These are phyloP conservation scores for Andrena minutula DNA, from an alignment of 2,888 invertebrate genomes.

Conservation along the genomic window DNA sequence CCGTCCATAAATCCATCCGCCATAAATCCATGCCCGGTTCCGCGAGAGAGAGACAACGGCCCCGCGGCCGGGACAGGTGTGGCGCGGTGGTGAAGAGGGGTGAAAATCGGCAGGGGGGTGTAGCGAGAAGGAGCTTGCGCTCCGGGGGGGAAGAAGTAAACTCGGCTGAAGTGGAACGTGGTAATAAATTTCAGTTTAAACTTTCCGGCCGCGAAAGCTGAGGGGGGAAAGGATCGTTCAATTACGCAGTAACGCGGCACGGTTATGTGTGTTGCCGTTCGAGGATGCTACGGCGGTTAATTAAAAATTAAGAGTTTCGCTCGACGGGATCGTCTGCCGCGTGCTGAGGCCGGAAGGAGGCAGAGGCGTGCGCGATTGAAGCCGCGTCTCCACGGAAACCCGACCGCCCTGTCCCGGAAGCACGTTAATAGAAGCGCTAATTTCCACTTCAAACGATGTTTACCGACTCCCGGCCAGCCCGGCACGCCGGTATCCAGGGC, in stretches of 20 bases:
- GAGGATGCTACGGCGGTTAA: constrained; percentile 61
- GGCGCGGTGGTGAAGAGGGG: constrained; percentile 1
- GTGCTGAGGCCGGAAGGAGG: neutral
- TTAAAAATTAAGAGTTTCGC: constrained; percentile 74
- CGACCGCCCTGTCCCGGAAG: constrained; percentile 30
- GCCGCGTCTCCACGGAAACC: constrained; percentile 47
- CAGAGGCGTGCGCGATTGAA: constrained; percentile 34
- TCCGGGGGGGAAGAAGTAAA: constrained; percentile 55
- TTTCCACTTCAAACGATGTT: constrained; percentile 60
- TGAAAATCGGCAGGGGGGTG: constrained; percentile 2
- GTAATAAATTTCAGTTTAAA: constrained; percentile 77
- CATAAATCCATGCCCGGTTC: constrained; percentile 65
- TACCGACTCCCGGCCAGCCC: constrained; percentile 9
- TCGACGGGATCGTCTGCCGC: constrained; percentile 19
- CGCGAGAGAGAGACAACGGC: constrained; percentile 29
- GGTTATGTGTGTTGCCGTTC: constrained; percentile 68
- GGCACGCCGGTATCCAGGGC: neutral
- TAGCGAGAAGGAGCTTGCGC: constrained; percentile 43
- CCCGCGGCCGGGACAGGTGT: constrained; percentile 2
- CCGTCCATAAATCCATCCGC: constrained; percentile 67
- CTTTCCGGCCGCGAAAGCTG: constrained; percentile 63
- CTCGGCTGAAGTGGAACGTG: constrained; percentile 59
- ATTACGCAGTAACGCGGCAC: constrained; percentile 67
- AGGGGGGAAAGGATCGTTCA: constrained; percentile 70
- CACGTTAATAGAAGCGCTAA: constrained; percentile 53